Evolutionary conservation across 2,888 invertebrate species (phyloP).

Genomic region (Lasioglossum pauxillum): DNA sequence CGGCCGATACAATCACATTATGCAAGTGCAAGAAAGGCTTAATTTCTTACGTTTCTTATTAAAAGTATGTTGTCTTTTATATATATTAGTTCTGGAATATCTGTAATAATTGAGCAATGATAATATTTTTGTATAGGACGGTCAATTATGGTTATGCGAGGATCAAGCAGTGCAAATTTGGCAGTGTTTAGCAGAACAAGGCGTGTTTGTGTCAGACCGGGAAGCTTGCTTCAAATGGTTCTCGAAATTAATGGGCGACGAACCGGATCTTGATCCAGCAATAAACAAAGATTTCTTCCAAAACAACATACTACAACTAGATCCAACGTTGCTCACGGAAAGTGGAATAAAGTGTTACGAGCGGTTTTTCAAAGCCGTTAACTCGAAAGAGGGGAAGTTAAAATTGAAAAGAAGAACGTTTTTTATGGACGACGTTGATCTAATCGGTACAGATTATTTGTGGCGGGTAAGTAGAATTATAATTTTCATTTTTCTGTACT

Average conservation of each 20-base stretch:
- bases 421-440: slow-evolving; percentile 96
- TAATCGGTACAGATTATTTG: slow-evolving; percentile 98
- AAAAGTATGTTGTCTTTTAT: slow-evolving; percentile 85
- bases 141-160: slow-evolving; percentile 97
- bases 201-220: slow-evolving; percentile 95
- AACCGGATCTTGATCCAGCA: slow-evolving; percentile 98
- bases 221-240: slow-evolving; percentile 99
- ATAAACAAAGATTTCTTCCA: slow-evolving; percentile 98
- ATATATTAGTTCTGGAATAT: background rate
- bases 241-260: slow-evolving; percentile 98
- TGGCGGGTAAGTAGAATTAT: slow-evolving; percentile 90
- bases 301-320: slow-evolving; percentile 95
- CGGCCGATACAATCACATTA: slow-evolving; percentile 95
- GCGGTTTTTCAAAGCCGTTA: slow-evolving; percentile 97
- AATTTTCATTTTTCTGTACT: background rate
- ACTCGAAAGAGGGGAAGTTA: slow-evolving; percentile 96
- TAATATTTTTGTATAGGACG: slow-evolving; percentile 87
- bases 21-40: slow-evolving; percentile 97
- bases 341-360: slow-evolving; percentile 97
- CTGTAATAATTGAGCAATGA: background rate
- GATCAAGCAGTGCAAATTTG: slow-evolving; percentile 99
- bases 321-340: slow-evolving; percentile 96
- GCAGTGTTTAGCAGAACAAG: slow-evolving; percentile 97
- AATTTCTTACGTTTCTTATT: slow-evolving; percentile 96
- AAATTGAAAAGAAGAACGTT: slow-evolving; percentile 93